phyloP scores from a whole-genome alignment of 2,113 vertebrate species.

The Hystrix brachyura region DNA sequence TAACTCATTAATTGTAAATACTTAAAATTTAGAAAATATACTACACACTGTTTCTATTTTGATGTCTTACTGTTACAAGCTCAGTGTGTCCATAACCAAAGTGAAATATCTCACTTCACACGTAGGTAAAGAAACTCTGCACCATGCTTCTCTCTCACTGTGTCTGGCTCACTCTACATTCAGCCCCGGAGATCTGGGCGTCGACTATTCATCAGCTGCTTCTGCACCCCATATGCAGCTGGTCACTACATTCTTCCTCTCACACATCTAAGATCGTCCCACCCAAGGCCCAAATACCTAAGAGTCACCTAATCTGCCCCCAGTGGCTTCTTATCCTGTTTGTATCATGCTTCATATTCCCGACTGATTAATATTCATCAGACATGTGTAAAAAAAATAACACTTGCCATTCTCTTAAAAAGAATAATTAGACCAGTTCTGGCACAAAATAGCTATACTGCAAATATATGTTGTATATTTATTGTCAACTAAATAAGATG shows the following conservation, averaged over 20 bases:
- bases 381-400: neutral
- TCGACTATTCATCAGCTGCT: neutral
- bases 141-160: neutral
- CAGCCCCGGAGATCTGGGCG: neutral
- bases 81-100: neutral
- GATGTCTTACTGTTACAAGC: neutral
- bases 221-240: neutral
- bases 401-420: neutral
- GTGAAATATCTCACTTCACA: neutral
- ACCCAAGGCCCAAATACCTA: neutral
- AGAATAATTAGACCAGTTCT: neutral
- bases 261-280: neutral
- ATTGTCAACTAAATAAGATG: neutral
- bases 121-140: neutral
- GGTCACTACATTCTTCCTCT: neutral
- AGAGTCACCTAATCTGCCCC: neutral
- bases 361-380: neutral
- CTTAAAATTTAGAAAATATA: neutral
- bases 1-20: neutral
- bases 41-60: neutral
- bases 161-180: too few relatives aligned
- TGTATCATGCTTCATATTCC: neutral
- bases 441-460: neutral
- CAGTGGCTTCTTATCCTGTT: neutral
- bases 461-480: neutral